Evolutionary conservation across 2,888 invertebrate genomes (phyloP).

Genomic region (Hydraecia micacea): DNA sequence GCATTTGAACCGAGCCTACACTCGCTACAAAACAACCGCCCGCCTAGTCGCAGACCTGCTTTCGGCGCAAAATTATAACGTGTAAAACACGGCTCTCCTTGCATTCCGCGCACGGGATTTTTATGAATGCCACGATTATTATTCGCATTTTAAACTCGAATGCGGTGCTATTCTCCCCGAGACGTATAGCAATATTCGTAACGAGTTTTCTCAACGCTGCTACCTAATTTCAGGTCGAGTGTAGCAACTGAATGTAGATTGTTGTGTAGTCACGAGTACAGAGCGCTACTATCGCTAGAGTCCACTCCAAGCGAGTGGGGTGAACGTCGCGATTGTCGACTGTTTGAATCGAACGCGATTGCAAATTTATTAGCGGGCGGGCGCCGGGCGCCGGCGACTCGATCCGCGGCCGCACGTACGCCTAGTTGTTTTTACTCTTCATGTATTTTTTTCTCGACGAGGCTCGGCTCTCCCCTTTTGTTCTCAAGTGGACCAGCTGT

Average conservation of each 20-base stretch:
- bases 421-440: slow-evolving; percentile 88
- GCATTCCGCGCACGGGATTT: slow-evolving; percentile 89
- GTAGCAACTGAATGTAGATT: slow-evolving; percentile 74
- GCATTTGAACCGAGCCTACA: slow-evolving; percentile 90
- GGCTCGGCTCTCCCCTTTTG: slow-evolving; percentile 90
- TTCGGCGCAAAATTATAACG: slow-evolving; percentile 90
- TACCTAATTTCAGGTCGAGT: slow-evolving; percentile 88
- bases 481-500: slow-evolving; percentile 91
- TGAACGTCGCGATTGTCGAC: slow-evolving; percentile 77
- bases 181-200: slow-evolving; percentile 89
- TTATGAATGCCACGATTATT: slow-evolving; percentile 90
- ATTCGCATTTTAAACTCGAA: slow-evolving; percentile 90
- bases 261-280: slow-evolving; percentile 65
- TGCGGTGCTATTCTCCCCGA: slow-evolving; percentile 88
- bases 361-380: slow-evolving; percentile 88
- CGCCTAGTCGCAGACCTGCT: slow-evolving; percentile 85
- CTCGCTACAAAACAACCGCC: slow-evolving; percentile 86
- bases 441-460: slow-evolving; percentile 89
- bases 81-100: slow-evolving; percentile 89
- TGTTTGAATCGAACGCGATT: slow-evolving; percentile 86
- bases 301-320: slow-evolving; percentile 77
- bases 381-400: slow-evolving; percentile 78
- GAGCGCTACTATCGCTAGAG: slow-evolving; percentile 69
- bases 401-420: slow-evolving; percentile 79
- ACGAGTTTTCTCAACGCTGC: slow-evolving; percentile 88